Evolutionary conservation across 23 tunicate species (phyloP).

Genomic region (Ascidia mentula): DNA sequence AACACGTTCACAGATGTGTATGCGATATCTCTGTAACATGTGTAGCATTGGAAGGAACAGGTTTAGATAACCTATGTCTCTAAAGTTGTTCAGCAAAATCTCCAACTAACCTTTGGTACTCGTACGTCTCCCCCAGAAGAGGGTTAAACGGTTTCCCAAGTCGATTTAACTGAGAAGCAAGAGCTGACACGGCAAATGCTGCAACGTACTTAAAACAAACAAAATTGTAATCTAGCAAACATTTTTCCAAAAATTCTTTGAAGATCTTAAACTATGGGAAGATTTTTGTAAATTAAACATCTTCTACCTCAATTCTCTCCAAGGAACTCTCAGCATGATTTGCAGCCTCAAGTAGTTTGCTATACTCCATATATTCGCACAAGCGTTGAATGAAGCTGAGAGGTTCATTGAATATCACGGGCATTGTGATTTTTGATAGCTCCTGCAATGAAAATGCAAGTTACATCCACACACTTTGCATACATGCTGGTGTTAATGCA

Average conservation of each 20-base stretch:
- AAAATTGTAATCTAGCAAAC: too few relatives aligned
- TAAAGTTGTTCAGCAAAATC: not conserved
- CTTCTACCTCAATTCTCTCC: slow-evolving; percentile 71
- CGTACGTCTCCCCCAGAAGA: slow-evolving; percentile 85
- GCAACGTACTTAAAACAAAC: slow-evolving; percentile 69
- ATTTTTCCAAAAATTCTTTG: too few relatives aligned
- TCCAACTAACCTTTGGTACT: slow-evolving; percentile 52
- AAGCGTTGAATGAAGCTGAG: slow-evolving; percentile 88
- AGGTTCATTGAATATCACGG: slow-evolving; percentile 95
- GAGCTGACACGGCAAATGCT: slow-evolving; percentile 86
- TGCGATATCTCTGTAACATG: too few relatives aligned
- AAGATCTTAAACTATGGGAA: too few relatives aligned
- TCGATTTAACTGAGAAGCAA: slow-evolving; percentile 81
- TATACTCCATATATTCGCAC: slow-evolving; percentile 95
- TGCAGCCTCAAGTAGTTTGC: slow-evolving; percentile 56
- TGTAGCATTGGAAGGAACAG: too few relatives aligned
- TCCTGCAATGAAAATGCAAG: slow-evolving; percentile 42
- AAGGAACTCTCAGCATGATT: slow-evolving; percentile 40
- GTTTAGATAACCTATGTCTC: not conserved
- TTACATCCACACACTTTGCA: too few relatives aligned
- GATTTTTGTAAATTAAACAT: too few relatives aligned
- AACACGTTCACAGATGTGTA: too few relatives aligned
- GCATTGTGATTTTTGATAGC: slow-evolving; percentile 93
- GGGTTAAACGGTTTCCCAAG: slow-evolving; percentile 97
- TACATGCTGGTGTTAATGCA: too few relatives aligned